Evolutionary conservation across 1,140 invertebrate species (phyloP).

Genomic region (Caerostris darwini): DNA sequence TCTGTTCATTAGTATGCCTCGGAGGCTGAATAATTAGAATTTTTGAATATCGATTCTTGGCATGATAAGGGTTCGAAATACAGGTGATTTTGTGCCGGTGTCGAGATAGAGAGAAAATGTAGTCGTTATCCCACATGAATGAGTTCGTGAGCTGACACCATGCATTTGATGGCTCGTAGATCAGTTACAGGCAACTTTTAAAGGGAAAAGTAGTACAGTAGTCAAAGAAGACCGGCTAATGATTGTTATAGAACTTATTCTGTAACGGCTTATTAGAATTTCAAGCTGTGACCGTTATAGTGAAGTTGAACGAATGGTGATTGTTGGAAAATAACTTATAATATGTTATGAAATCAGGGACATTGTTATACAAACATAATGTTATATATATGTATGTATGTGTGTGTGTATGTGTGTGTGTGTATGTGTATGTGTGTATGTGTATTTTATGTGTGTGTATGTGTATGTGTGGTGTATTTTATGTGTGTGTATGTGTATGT

Average conservation of each 20-base stretch:
- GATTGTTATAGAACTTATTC: background rate
- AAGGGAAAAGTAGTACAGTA: background rate
- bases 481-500: no score
- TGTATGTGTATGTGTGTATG: no score
- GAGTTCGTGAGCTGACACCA: background rate
- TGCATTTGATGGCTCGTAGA: background rate
- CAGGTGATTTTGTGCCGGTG: background rate
- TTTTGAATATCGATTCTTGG: background rate
- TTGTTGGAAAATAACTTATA: no score
- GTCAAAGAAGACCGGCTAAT: background rate
- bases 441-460: no score
- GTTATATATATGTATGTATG: no score
- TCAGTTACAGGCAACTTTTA: background rate
- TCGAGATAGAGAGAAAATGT: background rate
- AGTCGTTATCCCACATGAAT: background rate
- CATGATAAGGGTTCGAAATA: background rate
- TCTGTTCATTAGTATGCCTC: conserved; percentile 10
- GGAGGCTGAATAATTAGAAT: conserved; percentile 15
- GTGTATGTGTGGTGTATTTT: no score
- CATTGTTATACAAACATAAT: no score
- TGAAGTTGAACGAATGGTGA: no score
- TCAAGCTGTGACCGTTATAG: background rate
- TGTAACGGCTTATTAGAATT: background rate
- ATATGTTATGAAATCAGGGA: no score
- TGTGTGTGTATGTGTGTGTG: no score